phyloP scores from a whole-genome alignment of 92 coral and sea anemone genomes.

The Umimayanthus chanpuru region DNA sequence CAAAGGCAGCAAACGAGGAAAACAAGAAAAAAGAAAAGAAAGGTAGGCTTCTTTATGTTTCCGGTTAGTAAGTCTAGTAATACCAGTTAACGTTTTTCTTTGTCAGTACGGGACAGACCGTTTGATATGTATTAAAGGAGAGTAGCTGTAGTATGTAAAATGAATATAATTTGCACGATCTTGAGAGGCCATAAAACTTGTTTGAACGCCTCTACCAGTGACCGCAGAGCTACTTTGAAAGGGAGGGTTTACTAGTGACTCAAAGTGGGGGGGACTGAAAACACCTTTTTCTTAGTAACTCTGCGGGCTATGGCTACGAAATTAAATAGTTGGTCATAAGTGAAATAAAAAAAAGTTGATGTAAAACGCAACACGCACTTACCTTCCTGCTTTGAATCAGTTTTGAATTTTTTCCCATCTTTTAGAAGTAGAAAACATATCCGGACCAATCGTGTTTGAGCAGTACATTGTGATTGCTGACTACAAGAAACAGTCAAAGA shows the following conservation, averaged over 20 bases:
- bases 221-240: too few relatives aligned
- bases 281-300: too few relatives aligned
- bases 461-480: slow-evolving; percentile 58
- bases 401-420: not conserved
- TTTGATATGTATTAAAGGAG: too few relatives aligned
- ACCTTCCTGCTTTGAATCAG: not conserved
- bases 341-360: too few relatives aligned
- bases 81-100: not conserved
- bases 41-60: not conserved
- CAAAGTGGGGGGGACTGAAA: too few relatives aligned
- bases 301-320: too few relatives aligned
- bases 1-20: not conserved
- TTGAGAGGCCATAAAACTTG: not conserved
- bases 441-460: slow-evolving; percentile 66
- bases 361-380: too few relatives aligned
- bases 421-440: slow-evolving; percentile 37
- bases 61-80: not conserved
- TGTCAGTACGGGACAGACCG: not conserved
- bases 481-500: slow-evolving; percentile 61
- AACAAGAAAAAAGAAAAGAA: not conserved
- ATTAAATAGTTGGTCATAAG: too few relatives aligned
- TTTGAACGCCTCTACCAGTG: too few relatives aligned
- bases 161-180: too few relatives aligned
- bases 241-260: too few relatives aligned
- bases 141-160: too few relatives aligned